Evolutionary conservation across 2,113 vertebrate genomes (phyloP).

Genomic region (Pheucticus melanocephalus): DNA sequence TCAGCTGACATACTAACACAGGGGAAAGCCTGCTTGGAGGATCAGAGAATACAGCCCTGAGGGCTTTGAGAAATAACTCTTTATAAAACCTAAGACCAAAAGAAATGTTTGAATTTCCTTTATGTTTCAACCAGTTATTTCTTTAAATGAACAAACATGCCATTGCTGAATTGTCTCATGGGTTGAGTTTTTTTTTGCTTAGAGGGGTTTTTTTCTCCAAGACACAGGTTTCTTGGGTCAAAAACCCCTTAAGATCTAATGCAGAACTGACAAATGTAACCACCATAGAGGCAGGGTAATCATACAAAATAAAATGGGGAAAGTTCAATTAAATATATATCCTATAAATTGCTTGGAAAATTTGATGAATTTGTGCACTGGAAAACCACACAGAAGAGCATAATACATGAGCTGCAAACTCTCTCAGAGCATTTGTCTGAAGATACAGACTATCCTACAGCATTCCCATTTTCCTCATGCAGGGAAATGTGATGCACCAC

Average conservation of each 20-base stretch:
- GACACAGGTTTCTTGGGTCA: neutral
- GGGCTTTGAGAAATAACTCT: neutral
- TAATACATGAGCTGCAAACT: neutral
- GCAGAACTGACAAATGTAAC: neutral
- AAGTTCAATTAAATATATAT: neutral
- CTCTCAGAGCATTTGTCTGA: neutral
- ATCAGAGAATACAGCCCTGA: neutral
- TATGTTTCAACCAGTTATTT: conserved; percentile 8
- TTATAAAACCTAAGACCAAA: neutral
- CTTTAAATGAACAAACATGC: neutral
- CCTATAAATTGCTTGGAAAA: neutral
- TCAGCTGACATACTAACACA: neutral
- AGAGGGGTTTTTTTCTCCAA: neutral
- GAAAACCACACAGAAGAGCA: neutral
- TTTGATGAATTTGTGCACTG: neutral
- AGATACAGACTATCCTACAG: neutral
- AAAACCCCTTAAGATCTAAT: neutral
- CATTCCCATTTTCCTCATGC: neutral
- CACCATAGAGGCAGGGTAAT: neutral
- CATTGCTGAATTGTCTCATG: neutral
- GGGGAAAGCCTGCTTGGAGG: neutral
- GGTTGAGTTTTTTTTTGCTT: neutral
- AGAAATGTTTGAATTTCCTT: conserved; percentile 17
- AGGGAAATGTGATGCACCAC: neutral
- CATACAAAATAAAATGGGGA: neutral